Evolutionary conservation across 2,797 vertebrate species (phyloP), one percentile per base, ranked within the genome.

Genomic region (Oreochromis mossambicus): DNA sequence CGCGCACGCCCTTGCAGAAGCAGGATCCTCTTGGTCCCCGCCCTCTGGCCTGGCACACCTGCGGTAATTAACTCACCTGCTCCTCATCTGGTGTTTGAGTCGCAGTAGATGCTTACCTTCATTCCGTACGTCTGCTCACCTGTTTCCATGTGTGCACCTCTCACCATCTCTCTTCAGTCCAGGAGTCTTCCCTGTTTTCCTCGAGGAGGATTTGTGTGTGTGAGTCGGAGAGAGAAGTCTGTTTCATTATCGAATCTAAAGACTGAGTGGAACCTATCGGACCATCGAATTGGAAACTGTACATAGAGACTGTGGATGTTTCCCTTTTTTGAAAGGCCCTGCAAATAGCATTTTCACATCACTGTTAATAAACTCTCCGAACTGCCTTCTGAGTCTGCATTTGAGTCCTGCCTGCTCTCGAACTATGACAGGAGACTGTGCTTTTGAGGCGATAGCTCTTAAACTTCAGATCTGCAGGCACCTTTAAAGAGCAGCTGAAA

Each of bases 111-210:
- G 32, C 32, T 36, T 36, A 8, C 58, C 58, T 63, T 36, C 58
- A 63, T 63, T 36, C 1, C 6, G 2, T 36, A 61, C 12, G 1
- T 0, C 58, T 63, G 19, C 58, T 63, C 58, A 63, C 58, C 19
- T 63, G 32, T n/a, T 63, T 63, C 58, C 32, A n/a, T 36, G 58
- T 63, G 32, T 63, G 58, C 58, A n/a, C 58, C 32, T 63, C 32
- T 63, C 17, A 63, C 32, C 58, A 63, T 63, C 58, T 36, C 58
- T 61, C 58, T 61, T 61, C 58, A 3, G 58, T 63, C 34, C 58
- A 63, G 32, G 19, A 63, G 58, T 5, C 58, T 36, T 38, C 32
- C 11, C 32, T 3, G 58, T 38, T 63, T 36, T 63, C 58, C 32
- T 36, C 6, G 19, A 38, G 58, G 58, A 63, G 58, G 58, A 63